Evolutionary conservation across 2,113 vertebrate species (phyloP), one percentile per base, ranked within the genome.

Genomic region (Amblyopsis rosae): DNA sequence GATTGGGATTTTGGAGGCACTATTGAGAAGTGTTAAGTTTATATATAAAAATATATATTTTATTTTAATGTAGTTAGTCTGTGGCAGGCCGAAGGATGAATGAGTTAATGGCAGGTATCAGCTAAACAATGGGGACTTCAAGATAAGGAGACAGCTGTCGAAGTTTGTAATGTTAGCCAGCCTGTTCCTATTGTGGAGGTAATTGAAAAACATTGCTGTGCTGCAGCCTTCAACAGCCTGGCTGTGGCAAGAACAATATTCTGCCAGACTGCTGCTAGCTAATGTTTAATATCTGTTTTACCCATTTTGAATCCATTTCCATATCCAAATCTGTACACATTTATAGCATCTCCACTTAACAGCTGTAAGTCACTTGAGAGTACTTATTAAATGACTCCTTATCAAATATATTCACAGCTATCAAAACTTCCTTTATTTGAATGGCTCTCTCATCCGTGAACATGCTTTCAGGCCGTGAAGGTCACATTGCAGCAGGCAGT

Each of bases 271-370:
- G 62, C 80, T 79, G 72, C 53, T 62, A 49, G 63, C 72, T 75
- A 69, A 83, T 77, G 75, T 81, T 69, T 86, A 83, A 89, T 85
- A 87, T 73, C 83, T 65, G 66, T 75, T 77, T 80, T 86, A 89
- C 87, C 87, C 84, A 90, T 72, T 90, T 87, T 82, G 82, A 82
- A 77, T 82, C 77, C 73, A 72, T 81, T 73, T 88, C 73, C 17
- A 26, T 77, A 69, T 70, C 26, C 7, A 41, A 41, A 41, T 41
- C 35, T 41, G 7, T 41, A 76, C 50, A 61, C 77, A 72, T 84
- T 84, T 78, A 68, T 46, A 80, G 84, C 77, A 79, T 79, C 76
- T 86, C 81, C 65, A 62, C 67, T 85, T 80, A n/a, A 75, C 75
- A 72, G 82, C 78, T 86, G 75, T 82, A 80, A 79, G 58, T 80